Evolutionary conservation across 2,113 vertebrate genomes (phyloP), one percentile per base, ranked within the genome.

Genomic region (Trinectes maculatus): DNA sequence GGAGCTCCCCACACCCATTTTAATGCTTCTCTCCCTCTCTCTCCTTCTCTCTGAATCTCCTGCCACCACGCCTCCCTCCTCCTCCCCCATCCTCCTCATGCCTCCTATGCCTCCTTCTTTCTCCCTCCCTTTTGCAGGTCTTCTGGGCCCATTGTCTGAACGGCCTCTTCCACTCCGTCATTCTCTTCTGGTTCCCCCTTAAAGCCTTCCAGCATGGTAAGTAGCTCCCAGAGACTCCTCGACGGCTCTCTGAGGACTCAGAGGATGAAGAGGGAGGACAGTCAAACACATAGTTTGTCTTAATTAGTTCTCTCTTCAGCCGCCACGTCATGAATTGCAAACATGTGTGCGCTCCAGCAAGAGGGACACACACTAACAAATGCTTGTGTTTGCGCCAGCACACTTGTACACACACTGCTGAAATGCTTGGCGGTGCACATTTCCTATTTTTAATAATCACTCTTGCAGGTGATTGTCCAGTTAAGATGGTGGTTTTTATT

Each of bases 141-240:
- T 99, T 99, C 94, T 99, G 97, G 98, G 93, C 96, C 92, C 96
- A 99, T 96, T 99, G 98, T 98, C 95, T 99, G 93, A 99, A 99
- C 85, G 98, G 98, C 89, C 98, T 99, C 88, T 98, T 99, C 94
- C 97, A 99, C 93, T 99, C 96, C 51, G 94, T 99, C 92, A 98
- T 99, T 93, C 95, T 99, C 86, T 99, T 99, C 92, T 99, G 98
- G 98, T 95, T 99, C 94, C 98, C 98, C 82, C 94, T 99, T 66
- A 95, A 96, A 96, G 96, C 96, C 85, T 95, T 98, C 88, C 95
- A 97, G 88, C 94, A 98, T 89, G 98, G 97, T 98, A 93, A 96
- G 96, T 89, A 75, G 85, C 79, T 87, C 82, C 86, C 76, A 82
- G 86, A 82, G 74, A 78, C 42, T 80, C 62, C 57, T 42, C 22